Conservation (phyloP, 2,888 invertebrate genomes). For the Cephus pygmeus region DNA sequence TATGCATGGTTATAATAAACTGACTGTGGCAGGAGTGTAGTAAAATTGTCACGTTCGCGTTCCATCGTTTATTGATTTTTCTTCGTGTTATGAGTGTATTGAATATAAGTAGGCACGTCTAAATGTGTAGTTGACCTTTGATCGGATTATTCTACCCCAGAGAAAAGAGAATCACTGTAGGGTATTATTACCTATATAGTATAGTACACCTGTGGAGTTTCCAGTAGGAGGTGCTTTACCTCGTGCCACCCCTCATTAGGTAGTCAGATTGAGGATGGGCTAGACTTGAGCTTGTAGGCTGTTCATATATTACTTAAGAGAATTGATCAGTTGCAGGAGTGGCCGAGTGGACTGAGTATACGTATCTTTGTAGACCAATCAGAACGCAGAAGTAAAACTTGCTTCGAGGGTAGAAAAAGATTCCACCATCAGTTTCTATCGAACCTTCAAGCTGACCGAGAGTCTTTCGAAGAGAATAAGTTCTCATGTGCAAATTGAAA, state of each 20-base stretch:
- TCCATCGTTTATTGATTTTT: background rate
- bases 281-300: background rate
- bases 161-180: background rate
- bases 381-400: background rate
- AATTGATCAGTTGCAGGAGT: background rate
- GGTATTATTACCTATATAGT: background rate
- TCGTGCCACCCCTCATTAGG: background rate
- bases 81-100: background rate
- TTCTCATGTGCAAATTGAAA: background rate
- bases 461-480: background rate
- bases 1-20: no score
- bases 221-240: background rate
- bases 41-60: background rate
- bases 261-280: background rate
- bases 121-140: background rate
- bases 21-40: background rate
- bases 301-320: background rate
- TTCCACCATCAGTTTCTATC: background rate
- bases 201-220: background rate
- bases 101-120: background rate
- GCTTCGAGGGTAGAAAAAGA: background rate
- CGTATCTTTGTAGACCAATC: background rate
- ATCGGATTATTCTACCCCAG: background rate
- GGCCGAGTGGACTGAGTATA: background rate
- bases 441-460: background rate